These are phyloP conservation scores for Leucoma salicis DNA, from an alignment of 2,888 invertebrate species.

Conservation along the genomic window DNA sequence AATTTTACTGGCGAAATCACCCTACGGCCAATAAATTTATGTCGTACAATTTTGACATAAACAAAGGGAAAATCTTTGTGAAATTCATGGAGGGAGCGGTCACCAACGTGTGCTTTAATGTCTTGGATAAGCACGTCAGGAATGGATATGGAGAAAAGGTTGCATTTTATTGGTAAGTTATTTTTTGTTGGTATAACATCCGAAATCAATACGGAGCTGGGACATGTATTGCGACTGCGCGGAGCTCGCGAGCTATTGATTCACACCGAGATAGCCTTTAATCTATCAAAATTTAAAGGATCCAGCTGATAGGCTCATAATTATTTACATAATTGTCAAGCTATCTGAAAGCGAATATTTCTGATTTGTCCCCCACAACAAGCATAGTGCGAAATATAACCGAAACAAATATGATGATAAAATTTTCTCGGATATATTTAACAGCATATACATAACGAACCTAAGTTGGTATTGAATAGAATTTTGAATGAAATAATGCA, in stretches of 20 bases:
- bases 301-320: too few species aligned
- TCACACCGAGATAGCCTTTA: slow-evolving; percentile 36
- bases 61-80: slow-evolving; percentile 93
- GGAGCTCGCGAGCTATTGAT: slow-evolving; percentile 74
- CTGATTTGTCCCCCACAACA: too few species aligned
- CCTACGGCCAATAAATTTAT: slow-evolving; percentile 89
- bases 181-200: slow-evolving; percentile 32
- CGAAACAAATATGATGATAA: not conserved
- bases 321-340: slow-evolving; percentile 5
- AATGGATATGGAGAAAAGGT: slow-evolving; percentile 94
- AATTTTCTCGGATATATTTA: not conserved
- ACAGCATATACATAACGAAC: too few species aligned
- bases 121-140: slow-evolving; percentile 94
- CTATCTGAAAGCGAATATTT: not conserved
- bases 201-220: slow-evolving; percentile 68
- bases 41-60: slow-evolving; percentile 94
- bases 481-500: too few species aligned
- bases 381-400: not conserved
- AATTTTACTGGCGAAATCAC: slow-evolving; percentile 95
- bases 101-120: slow-evolving; percentile 98
- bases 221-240: slow-evolving; percentile 65
- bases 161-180: slow-evolving; percentile 96
- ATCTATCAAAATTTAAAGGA: not conserved
- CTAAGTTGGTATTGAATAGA: too few species aligned
- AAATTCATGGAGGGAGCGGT: slow-evolving; percentile 98